These are phyloP conservation scores for Aricia agestis DNA, from an alignment of 1,140 invertebrate species.

Conservation along the genomic window DNA sequence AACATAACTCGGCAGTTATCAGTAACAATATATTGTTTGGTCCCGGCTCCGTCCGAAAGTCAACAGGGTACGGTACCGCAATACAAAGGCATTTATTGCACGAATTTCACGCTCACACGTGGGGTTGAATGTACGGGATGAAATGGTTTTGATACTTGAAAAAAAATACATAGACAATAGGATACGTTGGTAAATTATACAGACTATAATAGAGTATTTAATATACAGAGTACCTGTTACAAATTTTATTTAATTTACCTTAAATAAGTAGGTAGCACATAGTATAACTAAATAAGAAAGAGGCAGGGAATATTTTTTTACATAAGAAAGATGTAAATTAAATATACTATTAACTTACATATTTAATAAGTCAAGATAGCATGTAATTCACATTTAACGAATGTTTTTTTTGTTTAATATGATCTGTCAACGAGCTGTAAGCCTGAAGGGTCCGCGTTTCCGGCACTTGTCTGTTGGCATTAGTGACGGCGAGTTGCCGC, in stretches of 20 bases:
- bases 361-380: not conserved
- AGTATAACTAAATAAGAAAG: too few relatives aligned
- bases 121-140: conserved; percentile 40
- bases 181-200: too few relatives aligned
- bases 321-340: too few relatives aligned
- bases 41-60: conserved; percentile 56
- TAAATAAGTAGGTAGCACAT: too few relatives aligned
- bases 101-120: conserved; percentile 67
- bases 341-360: too few relatives aligned
- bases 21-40: conserved; percentile 39
- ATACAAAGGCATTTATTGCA: conserved; percentile 70
- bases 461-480: conserved; percentile 10
- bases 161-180: not conserved
- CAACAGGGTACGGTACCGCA: conserved; percentile 56
- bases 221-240: too few relatives aligned
- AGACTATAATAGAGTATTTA: too few relatives aligned
- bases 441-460: not conserved
- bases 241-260: too few relatives aligned
- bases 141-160: conserved; percentile 40
- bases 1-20: not conserved
- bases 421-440: not conserved
- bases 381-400: not conserved
- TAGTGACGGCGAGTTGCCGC: conserved; percentile 4
- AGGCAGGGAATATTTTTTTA: too few relatives aligned
- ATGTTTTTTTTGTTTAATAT: not conserved